These are phyloP conservation scores for Astyanax mexicanus DNA, from an alignment of 2,797 vertebrate species.

Conservation along the genomic window DNA sequence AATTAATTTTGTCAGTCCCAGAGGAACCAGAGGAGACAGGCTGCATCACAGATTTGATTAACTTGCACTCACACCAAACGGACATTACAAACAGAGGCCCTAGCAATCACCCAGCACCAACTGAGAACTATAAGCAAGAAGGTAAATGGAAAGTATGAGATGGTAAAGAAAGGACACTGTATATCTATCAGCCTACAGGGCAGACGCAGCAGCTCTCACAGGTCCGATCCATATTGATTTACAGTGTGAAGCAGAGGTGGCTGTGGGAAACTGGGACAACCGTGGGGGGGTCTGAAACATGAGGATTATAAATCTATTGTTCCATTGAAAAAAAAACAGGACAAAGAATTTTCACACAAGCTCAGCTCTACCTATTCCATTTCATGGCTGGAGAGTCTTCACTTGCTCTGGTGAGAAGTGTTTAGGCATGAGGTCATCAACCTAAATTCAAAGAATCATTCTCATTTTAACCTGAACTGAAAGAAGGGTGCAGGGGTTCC, in stretches of 20 bases:
- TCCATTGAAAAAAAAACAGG: conserved; percentile 71
- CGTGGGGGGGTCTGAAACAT: conserved; percentile 63
- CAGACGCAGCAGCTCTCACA: conserved; percentile 49
- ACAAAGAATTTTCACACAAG: conserved; percentile 62
- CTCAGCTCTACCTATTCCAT: conserved; percentile 52
- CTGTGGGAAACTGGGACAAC: conserved; percentile 53
- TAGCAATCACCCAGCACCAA: conserved; percentile 2
- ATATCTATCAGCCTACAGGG: conserved; percentile 43
- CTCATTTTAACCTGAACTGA: neutral
- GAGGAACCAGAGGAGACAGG: conserved; percentile 12
- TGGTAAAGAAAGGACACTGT: conserved; percentile 7
- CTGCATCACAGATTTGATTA: conserved; percentile 30
- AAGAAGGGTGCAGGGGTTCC: too few relatives aligned
- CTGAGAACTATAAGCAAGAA: neutral
- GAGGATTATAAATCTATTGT: conserved; percentile 77
- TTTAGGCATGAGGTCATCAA: neutral
- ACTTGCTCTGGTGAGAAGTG: neutral
- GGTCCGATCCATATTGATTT: conserved; percentile 63
- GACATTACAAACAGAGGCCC: conserved; percentile 5
- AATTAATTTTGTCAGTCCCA: conserved; percentile 43
- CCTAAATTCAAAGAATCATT: neutral
- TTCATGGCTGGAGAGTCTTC: conserved; percentile 34
- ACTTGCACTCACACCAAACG: conserved; percentile 24
- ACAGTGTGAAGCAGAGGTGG: conserved; percentile 49
- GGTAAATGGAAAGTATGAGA: conserved; percentile 7